These are phyloP conservation scores for Zoanthus solanderi DNA, from an alignment of 92 coral and sea anemone genomes.

Conservation along the genomic window DNA sequence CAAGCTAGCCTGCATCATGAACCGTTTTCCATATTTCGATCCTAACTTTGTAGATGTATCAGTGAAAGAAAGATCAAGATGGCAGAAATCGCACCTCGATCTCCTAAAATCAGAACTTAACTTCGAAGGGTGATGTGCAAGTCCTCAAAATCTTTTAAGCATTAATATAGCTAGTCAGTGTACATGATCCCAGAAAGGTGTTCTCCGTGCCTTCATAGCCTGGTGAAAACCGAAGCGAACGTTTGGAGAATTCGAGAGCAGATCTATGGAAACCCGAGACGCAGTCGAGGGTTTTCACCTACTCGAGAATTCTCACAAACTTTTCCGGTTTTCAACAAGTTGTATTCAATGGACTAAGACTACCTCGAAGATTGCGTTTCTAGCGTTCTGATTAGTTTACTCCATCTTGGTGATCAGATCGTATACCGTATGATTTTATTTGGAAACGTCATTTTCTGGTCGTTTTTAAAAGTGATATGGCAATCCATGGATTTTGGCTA, in stretches of 20 bases:
- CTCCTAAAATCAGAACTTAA: conserved; percentile 3
- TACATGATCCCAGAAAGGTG: background rate
- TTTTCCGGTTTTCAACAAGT: too few relatives aligned
- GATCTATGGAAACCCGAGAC: too few relatives aligned
- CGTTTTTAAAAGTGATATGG: background rate
- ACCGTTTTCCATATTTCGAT: conserved; percentile 26
- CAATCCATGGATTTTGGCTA: background rate
- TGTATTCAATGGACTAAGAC: background rate
- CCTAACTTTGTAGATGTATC: background rate
- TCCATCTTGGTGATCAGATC: background rate
- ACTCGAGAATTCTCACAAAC: too few relatives aligned
- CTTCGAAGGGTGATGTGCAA: conserved; percentile 8
- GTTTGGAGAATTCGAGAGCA: background rate
- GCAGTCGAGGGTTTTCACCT: too few relatives aligned
- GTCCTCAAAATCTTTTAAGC: background rate
- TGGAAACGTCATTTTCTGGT: background rate
- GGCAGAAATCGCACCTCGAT: background rate
- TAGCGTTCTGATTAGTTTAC: background rate
- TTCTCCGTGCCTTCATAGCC: too few relatives aligned
- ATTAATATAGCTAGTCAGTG: background rate
- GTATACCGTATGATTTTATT: background rate
- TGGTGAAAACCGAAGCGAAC: background rate
- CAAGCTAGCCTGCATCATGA: conserved; percentile 50
- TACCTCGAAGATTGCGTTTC: background rate
- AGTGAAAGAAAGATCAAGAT: background rate